Evolutionary conservation across 2,113 vertebrate genomes (phyloP).

Genomic region (Nothoprocta perdicaria): DNA sequence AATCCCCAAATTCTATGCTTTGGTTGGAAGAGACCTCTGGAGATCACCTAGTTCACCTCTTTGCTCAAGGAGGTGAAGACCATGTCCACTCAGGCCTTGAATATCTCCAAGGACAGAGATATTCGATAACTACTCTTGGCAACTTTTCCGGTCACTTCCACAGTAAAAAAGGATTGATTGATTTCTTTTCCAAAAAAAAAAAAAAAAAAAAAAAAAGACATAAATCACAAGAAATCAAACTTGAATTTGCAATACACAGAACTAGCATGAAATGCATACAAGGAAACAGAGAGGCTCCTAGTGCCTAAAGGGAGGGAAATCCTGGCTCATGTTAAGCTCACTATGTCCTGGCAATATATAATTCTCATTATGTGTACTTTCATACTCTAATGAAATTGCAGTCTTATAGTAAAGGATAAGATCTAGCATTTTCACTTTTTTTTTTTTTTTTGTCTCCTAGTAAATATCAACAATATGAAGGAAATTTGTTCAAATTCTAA

Average conservation of each 20-base stretch:
- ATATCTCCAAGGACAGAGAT: neutral
- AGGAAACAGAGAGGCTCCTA: neutral
- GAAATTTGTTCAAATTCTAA: neutral
- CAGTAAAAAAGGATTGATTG: neutral
- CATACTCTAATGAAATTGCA: neutral
- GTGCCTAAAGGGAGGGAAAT: neutral
- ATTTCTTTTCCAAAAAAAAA: neutral
- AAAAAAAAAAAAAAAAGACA: neutral
- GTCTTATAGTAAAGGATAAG: neutral
- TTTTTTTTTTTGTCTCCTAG: fast-evolving
- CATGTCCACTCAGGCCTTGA: neutral
- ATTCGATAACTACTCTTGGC: neutral
- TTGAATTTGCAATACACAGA: neutral
- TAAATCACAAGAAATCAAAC: neutral
- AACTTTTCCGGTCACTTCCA: neutral
- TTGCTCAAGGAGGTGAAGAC: fast-evolving
- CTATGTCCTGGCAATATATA: neutral
- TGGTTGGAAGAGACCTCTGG: neutral
- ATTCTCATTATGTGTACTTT: neutral
- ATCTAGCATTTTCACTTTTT: neutral
- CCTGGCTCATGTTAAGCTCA: neutral
- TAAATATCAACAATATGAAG: neutral
- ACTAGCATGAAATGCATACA: neutral
- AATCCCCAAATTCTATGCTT: too few relatives aligned
- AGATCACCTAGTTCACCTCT: neutral